phyloP scores from a whole-genome alignment of 2,113 vertebrate genomes.

The Lethenteron camtschaticum region DNA sequence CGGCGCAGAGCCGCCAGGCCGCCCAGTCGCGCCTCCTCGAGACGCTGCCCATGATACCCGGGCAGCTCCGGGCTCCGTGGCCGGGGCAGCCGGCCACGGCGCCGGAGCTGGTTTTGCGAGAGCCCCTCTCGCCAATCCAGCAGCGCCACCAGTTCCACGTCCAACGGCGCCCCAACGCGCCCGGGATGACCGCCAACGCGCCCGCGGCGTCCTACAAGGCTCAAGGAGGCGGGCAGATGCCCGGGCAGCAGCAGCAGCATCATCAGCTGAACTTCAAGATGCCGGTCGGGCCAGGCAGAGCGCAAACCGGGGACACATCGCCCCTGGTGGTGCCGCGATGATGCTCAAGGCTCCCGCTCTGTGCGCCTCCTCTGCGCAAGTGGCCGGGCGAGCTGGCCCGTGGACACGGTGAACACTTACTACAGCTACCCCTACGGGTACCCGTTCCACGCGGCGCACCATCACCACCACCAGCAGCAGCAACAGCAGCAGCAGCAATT shows the following conservation, averaged over 20 bases:
- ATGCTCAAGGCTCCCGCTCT: neutral
- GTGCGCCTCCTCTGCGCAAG: neutral
- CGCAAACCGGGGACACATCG: neutral
- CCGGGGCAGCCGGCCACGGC: neutral
- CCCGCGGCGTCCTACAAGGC: too few species aligned
- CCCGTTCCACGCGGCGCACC: neutral
- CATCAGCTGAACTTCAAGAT: neutral
- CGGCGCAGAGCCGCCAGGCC: slow-evolving; percentile 33
- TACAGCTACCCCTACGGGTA: slow-evolving; percentile 6
- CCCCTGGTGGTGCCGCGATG: neutral
- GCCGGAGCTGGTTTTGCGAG: slow-evolving; percentile 13
- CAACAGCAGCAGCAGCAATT: too few species aligned
- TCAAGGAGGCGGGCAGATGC: neutral
- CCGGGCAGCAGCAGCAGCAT: neutral
- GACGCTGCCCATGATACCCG: slow-evolving; percentile 93
- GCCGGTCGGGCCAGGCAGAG: neutral
- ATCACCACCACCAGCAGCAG: neutral
- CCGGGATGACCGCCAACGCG: neutral
- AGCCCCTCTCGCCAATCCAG: slow-evolving; percentile 81
- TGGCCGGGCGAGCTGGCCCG: neutral
- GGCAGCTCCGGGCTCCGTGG: slow-evolving; percentile 48
- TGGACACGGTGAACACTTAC: slow-evolving; percentile 4
- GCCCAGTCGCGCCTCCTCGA: slow-evolving; percentile 52
- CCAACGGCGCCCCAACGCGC: slow-evolving; percentile 24
- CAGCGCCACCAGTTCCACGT: slow-evolving; percentile 83